phyloP scores from a whole-genome alignment of 2,888 invertebrate genomes.

The Hydrotaea cyrtoneurina region DNA sequence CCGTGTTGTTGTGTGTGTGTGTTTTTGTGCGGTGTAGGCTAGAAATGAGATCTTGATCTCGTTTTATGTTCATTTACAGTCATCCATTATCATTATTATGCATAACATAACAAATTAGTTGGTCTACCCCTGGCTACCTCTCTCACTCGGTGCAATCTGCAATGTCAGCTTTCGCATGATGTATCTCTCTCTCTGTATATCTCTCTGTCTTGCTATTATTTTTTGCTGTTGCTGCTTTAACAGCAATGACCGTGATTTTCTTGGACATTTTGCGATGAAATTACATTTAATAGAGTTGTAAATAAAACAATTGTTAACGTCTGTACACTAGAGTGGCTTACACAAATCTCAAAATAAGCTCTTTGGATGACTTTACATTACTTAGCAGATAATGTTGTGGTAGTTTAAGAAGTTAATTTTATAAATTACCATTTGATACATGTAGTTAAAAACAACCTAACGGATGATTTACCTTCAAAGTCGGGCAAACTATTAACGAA shows the following conservation, averaged over 20 bases:
- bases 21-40: neutral
- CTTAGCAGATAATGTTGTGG: no score
- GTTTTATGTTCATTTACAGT: slow-evolving; percentile 29
- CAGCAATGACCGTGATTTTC: slow-evolving; percentile 76
- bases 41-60: slow-evolving; percentile 46
- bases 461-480: no score
- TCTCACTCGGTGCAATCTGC: neutral
- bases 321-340: no score
- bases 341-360: no score
- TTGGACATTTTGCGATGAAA: slow-evolving; percentile 16
- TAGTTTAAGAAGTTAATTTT: no score
- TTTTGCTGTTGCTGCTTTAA: slow-evolving; percentile 61
- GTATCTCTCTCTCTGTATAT: no score
- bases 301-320: neutral
- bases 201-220: neutral
- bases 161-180: neutral
- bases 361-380: no score
- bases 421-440: no score
- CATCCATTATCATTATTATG: neutral
- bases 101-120: slow-evolving; percentile 5
- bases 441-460: no score
- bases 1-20: neutral
- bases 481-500: no score
- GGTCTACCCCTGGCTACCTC: neutral
- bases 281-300: slow-evolving; percentile 28